These are phyloP conservation scores for Panurus biarmicus DNA, from an alignment of 2,113 vertebrate species.

Conservation along the genomic window DNA sequence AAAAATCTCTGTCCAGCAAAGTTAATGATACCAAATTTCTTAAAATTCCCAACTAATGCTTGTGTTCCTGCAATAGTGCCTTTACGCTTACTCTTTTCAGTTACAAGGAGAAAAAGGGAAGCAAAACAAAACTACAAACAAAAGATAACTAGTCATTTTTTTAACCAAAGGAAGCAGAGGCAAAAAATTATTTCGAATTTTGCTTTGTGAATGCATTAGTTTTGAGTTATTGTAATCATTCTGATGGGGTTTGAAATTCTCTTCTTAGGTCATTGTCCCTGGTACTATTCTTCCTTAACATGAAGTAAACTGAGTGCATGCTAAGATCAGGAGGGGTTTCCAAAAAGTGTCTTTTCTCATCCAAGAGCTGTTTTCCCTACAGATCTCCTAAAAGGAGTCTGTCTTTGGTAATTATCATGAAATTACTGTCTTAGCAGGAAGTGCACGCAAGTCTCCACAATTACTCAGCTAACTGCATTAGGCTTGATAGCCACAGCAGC, in stretches of 20 bases:
- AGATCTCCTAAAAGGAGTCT: conserved; percentile 29
- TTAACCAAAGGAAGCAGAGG: background rate
- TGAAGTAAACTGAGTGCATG: background rate
- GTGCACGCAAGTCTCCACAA: conserved; percentile 11
- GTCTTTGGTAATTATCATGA: conserved; percentile 29
- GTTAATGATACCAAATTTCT: background rate
- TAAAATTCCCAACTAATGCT: background rate
- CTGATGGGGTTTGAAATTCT: background rate
- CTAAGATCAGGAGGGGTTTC: background rate
- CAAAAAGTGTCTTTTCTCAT: background rate
- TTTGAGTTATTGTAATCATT: background rate
- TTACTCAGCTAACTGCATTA: conserved; percentile 58
- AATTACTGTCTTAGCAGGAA: conserved; percentile 52
- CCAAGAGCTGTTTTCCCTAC: background rate
- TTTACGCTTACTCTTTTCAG: background rate
- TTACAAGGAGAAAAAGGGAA: background rate
- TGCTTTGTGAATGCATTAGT: background rate
- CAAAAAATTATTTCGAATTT: background rate
- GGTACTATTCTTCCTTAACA: background rate
- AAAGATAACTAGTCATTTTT: background rate
- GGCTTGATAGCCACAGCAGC: conserved; percentile 12
- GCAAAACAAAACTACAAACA: background rate
- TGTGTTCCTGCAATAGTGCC: background rate
- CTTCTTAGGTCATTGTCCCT: background rate
- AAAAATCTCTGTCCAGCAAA: background rate